Percentiles rank a stretch among this genome's conserved stretches.
Evolutionary conservation across 1,140 invertebrate genomes (phyloP).

Genomic region (Schlechtendalia chinensis): DNA sequence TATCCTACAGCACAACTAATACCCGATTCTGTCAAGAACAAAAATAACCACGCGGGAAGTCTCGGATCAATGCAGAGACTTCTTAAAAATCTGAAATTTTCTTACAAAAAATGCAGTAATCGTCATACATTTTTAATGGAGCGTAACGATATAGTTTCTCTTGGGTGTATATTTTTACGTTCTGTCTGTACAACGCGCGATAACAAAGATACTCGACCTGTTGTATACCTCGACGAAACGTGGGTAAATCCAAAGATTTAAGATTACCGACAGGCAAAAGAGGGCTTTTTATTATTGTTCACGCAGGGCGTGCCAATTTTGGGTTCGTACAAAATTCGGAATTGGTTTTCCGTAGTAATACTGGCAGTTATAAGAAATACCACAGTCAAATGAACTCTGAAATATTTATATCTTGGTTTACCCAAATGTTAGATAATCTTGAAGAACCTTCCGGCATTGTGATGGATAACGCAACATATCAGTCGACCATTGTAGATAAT

Average conservation of each 20-base stretch:
- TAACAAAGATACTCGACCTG: neutral
- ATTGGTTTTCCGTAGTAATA: neutral
- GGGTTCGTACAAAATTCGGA: neutral
- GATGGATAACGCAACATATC: neutral
- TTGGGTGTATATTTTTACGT: neutral
- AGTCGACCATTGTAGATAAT: neutral
- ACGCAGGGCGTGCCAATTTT: neutral
- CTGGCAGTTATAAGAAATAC: neutral
- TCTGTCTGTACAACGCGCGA: neutral
- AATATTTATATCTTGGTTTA: neutral
- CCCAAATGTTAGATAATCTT: neutral
- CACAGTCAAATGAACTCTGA: neutral
- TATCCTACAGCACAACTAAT: constrained; percentile 1
- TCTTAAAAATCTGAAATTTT: neutral
- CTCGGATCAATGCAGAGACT: neutral
- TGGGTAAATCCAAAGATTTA: neutral
- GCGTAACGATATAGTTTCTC: neutral
- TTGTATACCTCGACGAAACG: neutral
- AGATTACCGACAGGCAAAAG: neutral
- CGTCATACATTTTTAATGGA: neutral
- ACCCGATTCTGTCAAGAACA: neutral
- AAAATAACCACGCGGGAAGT: neutral
- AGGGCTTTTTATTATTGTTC: neutral
- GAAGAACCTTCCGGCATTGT: neutral
- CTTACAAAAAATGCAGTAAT: neutral